Conservation (phyloP, 2,113 vertebrate species). For the Scophthalmus maximus region DNA sequence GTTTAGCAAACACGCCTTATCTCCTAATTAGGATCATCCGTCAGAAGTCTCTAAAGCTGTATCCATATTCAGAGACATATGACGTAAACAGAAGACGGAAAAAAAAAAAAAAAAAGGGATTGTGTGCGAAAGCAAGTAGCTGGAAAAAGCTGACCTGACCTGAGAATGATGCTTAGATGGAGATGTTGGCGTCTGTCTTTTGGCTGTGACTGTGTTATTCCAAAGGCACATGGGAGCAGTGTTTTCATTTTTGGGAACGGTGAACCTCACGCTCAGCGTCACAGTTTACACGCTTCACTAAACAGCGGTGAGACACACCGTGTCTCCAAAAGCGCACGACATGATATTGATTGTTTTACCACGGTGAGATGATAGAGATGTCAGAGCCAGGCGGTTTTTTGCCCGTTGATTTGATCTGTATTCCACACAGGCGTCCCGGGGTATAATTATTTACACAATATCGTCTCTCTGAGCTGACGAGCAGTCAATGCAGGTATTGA, state of each 20-base stretch:
- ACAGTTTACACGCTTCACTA: conserved; percentile 40
- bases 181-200: conserved; percentile 4
- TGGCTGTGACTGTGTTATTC: conserved; percentile 25
- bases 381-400: conserved; percentile 7
- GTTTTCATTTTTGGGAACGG: conserved; percentile 38
- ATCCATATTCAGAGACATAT: background rate
- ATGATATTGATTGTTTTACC: conserved; percentile 33
- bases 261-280: conserved; percentile 1
- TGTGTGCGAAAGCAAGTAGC: background rate
- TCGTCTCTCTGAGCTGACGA: conserved; percentile 25
- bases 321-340: conserved; percentile 13
- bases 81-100: conserved; percentile 1
- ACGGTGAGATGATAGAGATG: conserved; percentile 17
- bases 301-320: no score
- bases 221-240: conserved; percentile 37
- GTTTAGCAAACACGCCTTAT: conserved; percentile 40
- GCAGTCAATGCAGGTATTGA: conserved; percentile 41
- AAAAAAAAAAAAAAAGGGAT: background rate
- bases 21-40: conserved; percentile 48
- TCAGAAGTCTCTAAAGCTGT: conserved; percentile 6
- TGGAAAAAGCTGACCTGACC: conserved; percentile 53
- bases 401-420: conserved; percentile 23
- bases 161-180: conserved; percentile 28
- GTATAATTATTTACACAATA: conserved; percentile 44
- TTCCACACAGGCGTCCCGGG: conserved; percentile 14